Base-by-base conservation (phyloP, 1,140 invertebrate species). In the Probaryconus sp. region DNA sequence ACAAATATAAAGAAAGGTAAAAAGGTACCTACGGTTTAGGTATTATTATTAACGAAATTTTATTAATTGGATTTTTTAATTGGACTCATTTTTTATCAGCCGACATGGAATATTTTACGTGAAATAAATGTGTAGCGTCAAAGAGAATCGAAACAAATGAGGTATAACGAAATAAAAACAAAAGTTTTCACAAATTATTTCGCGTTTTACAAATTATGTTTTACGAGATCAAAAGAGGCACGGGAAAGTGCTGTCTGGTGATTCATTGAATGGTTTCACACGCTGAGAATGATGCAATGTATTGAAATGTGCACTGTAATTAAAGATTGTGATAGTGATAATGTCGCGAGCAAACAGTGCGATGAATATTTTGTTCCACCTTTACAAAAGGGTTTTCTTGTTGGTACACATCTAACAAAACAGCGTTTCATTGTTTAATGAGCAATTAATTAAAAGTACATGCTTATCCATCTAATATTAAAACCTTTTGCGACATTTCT, bases 181-280 rank as follows among this genome's bases (percentile, higher is more conserved):
- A n/a, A n/a, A n/a, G n/a, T n/a, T n/a, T n/a, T n/a, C n/a, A 14
- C n/a, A 53, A 38, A 37, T 24, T 1, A 26, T 47, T 40, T 42
- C n/a, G 17, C 24, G 14, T 40, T 51, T 51, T 53, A 63, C 64
- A 68, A 67, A 64, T 50, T 40, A 63, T 53, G 63, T 5, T 45
- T 24, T 56, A 17, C 6, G 13, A 28, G 55, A 61, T 63, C 13
- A 58, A 74, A 63, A 56, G 33, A 56, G 38, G 38, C 16, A 69
- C 50, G 60, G 24, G 53, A 69, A 75, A 69, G 58, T 53, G 53
- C 60, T 53, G 35, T 51, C 42, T 26, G 51, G 56, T 69, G 60
- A 75, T 75, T 64, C 65, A 67, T 51, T 47, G 60, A 70, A 58
- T 31, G 53, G 60, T 75, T 75, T 75, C 72, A 70, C 65, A 75